phyloP scores from a whole-genome alignment of 2,113 vertebrate genomes.

The Antechinus stuartii region DNA sequence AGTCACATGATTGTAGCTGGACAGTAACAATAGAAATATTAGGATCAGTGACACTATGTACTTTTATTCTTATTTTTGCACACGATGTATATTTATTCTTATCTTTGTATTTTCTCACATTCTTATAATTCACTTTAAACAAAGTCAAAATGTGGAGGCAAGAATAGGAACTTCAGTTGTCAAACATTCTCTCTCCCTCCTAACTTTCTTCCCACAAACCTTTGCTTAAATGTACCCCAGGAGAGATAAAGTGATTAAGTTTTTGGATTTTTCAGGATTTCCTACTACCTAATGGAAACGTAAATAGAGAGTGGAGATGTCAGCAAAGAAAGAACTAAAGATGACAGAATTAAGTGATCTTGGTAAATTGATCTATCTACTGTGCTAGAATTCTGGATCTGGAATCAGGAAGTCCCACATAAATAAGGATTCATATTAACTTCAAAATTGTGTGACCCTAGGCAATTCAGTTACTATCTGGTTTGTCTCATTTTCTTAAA shows the following conservation, averaged over 20 bases:
- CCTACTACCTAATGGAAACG: not conserved
- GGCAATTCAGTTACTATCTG: not conserved
- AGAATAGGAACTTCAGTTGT: not conserved
- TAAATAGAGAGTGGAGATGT: slow-evolving; percentile 38
- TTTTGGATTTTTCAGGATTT: slow-evolving; percentile 31
- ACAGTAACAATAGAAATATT: slow-evolving; percentile 34
- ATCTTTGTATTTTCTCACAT: slow-evolving; percentile 14
- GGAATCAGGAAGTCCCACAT: not conserved
- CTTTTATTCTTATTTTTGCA: slow-evolving; percentile 12
- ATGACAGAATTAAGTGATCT: not conserved
- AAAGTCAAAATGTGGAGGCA: not conserved
- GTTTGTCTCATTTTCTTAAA: not conserved
- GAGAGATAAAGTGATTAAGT: not conserved
- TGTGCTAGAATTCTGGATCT: not conserved
- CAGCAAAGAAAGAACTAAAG: slow-evolving; percentile 37
- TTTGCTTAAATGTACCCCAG: not conserved
- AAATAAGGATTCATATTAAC: not conserved
- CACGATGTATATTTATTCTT: slow-evolving; percentile 29
- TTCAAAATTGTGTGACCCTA: not conserved
- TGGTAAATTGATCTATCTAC: not conserved
- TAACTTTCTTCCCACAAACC: not conserved
- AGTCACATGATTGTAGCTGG: not conserved
- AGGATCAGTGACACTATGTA: not conserved
- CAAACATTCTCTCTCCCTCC: not conserved
- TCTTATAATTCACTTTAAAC: slow-evolving; percentile 29